phyloP scores from a whole-genome alignment of 2,888 invertebrate genomes.

The Euplagia quadripunctaria region DNA sequence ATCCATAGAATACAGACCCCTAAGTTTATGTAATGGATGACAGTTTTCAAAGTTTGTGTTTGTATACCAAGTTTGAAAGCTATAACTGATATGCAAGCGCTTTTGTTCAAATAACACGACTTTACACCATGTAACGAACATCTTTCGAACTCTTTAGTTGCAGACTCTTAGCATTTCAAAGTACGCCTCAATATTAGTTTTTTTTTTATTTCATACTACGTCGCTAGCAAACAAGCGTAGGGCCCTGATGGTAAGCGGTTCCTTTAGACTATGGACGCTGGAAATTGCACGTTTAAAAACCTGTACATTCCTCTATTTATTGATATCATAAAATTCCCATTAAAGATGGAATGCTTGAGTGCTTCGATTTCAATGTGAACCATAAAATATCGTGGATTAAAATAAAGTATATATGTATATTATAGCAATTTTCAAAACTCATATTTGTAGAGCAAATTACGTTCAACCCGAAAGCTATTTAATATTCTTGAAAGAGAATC shows the following conservation, averaged over 20 bases:
- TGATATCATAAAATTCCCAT: neutral
- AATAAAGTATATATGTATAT: constrained; percentile 21
- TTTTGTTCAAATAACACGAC: neutral
- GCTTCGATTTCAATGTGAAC: neutral
- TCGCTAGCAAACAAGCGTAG: neutral
- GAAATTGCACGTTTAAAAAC: neutral
- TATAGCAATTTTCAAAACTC: constrained; percentile 35
- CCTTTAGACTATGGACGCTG: too few species aligned
- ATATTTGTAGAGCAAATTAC: constrained; percentile 38
- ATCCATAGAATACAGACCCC: neutral
- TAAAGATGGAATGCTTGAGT: neutral
- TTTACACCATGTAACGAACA: neutral
- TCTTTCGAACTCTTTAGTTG: neutral
- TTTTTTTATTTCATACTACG: neutral
- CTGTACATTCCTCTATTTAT: neutral
- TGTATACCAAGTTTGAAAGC: neutral
- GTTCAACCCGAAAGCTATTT: constrained; percentile 37
- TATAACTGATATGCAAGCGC: neutral
- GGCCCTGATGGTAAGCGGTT: too few species aligned
- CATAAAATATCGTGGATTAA: neutral
- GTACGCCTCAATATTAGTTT: neutral
- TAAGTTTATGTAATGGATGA: neutral
- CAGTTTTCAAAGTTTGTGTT: neutral
- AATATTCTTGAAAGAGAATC: constrained; percentile 43
- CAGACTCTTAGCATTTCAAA: neutral